Evolutionary conservation across 2,888 invertebrate species (phyloP), one percentile per base, ranked within the genome.

Genomic region (Embidobia sp.): DNA sequence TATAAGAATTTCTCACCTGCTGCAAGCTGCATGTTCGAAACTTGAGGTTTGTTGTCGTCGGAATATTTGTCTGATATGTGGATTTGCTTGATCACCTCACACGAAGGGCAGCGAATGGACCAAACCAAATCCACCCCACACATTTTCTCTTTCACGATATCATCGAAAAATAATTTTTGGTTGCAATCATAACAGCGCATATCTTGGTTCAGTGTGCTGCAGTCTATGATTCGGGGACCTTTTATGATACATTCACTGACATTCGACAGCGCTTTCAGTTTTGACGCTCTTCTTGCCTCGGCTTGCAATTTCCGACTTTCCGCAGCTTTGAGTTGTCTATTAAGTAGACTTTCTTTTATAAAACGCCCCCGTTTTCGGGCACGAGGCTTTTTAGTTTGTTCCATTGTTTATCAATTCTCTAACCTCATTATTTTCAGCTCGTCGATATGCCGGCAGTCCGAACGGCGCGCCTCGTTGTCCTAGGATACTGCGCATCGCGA

Each of bases 91-190:
- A 46, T 6, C 7, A 19, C 13, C 16, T 61, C 0, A 33, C 49
- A 63, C 26, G 29, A 49, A 1, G 63, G 29, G 15, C 63, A 63
- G 8, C 63, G 13, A 6, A 63, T 7, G 0, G 49, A 10, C 27
- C 35, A 63, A 18, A 49, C 22, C 1, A 49, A 63, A 3, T 49
- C 63, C 0, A 49, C 0, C 3, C 49, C 40, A 13, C 15, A 29
- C 4, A 11, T 27, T 40, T 49, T 6, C 10, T 63, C 63, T 8
- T 63, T 49, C 6, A 15, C 19, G 27, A 63, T 63, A 37, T 49
- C 13, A 3, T 16, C 27, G 1, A 49, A 37, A 26, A 4, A 13
- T 0, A 49, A 5, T 10, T 3, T 6, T 6, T 0, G 1, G 0
- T 63, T 13, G 8, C 29, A 37, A 18, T 37, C n/a, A 13, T 13